phyloP scores from a whole-genome alignment of 2,888 invertebrate genomes.

The Cheilosia impressa region DNA sequence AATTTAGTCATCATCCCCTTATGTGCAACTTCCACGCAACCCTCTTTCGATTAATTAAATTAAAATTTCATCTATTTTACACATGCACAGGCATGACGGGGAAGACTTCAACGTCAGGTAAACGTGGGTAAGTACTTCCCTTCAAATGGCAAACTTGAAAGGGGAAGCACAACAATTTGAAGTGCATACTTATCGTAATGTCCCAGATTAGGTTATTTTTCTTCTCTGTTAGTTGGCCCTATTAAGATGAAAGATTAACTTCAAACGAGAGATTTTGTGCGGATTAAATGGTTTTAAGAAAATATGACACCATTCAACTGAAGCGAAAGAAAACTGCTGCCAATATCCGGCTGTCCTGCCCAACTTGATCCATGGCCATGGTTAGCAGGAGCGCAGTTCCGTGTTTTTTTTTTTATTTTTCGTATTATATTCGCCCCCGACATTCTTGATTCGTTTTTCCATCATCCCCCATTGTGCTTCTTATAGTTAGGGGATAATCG shows the following conservation, averaged over 20 bases:
- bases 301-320: slow-evolving; percentile 3
- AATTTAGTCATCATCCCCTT: slow-evolving; percentile 14
- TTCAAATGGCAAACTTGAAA: background rate
- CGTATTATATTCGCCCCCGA: background rate
- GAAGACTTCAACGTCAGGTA: background rate
- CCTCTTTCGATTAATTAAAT: slow-evolving; percentile 57
- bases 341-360: slow-evolving; percentile 28
- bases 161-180: slow-evolving; percentile 24
- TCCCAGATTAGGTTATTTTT: no score
- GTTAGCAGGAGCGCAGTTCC: slow-evolving; percentile 6
- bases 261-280: slow-evolving; percentile 6
- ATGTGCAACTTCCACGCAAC: slow-evolving; percentile 8
- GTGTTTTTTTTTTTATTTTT: background rate
- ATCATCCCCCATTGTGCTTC: slow-evolving; percentile 8
- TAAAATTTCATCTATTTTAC: slow-evolving; percentile 64
- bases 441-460: slow-evolving; percentile 21
- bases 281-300: slow-evolving; percentile 23
- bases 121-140: no score
- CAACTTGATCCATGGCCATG: slow-evolving; percentile 38
- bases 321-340: background rate
- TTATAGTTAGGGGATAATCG: slow-evolving; percentile 49
- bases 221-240: background rate
- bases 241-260: slow-evolving; percentile 26
- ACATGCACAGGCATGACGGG: background rate
- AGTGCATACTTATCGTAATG: slow-evolving; percentile 38